Conservation (phyloP, 2,113 vertebrate genomes). For the Mixornis gularis region DNA sequence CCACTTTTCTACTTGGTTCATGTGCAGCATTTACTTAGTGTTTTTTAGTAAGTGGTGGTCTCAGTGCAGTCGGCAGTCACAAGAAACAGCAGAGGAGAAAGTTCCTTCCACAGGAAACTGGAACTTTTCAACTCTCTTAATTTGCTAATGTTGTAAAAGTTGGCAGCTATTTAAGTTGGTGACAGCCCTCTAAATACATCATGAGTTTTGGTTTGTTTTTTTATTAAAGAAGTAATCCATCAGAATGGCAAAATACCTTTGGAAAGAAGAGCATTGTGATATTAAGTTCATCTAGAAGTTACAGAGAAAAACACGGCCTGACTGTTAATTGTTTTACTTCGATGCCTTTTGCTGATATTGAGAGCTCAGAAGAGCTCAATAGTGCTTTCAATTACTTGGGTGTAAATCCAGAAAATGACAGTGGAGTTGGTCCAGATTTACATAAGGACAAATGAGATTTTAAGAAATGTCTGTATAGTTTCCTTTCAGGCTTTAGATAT, state of each 20-base stretch:
- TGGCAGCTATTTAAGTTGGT: background rate
- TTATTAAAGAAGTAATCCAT: background rate
- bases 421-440: slow-evolving; percentile 26
- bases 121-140: background rate
- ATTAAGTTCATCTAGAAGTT: background rate
- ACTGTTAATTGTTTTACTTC: slow-evolving; percentile 8
- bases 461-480: slow-evolving; percentile 24
- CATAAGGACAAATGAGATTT: slow-evolving; percentile 23
- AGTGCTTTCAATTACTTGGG: slow-evolving; percentile 5
- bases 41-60: background rate
- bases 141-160: background rate
- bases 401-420: slow-evolving; percentile 20
- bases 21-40: background rate
- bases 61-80: background rate
- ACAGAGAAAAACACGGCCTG: background rate
- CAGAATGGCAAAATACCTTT: background rate
- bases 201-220: background rate
- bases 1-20: background rate
- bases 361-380: background rate
- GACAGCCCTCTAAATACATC: background rate
- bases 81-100: background rate
- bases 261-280: background rate
- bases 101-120: background rate
- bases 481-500: slow-evolving; percentile 24
- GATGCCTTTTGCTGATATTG: background rate